phyloP scores from a whole-genome alignment of 2,113 vertebrate species.

The Actenoides lindsayi region DNA sequence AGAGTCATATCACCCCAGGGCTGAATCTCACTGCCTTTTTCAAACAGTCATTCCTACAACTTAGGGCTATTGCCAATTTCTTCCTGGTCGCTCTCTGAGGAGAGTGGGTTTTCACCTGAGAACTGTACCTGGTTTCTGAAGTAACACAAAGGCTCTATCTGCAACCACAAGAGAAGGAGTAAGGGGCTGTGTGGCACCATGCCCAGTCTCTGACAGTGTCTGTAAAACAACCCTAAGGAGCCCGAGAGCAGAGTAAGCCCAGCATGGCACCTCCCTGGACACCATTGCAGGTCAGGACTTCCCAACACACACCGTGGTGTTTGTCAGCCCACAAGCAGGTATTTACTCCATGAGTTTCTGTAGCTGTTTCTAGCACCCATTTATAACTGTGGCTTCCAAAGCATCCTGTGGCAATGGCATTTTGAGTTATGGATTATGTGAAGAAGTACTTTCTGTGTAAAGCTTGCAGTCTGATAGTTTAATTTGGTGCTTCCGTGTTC shows the following conservation, averaged over 20 bases:
- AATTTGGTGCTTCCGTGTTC: not conserved
- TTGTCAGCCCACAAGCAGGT: not conserved
- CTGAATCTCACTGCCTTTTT: not conserved
- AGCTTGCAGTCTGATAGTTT: not conserved
- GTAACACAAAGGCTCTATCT: not conserved
- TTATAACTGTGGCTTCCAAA: not conserved
- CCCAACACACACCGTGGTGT: not conserved
- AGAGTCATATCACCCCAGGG: slow-evolving; percentile 7
- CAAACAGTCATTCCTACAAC: not conserved
- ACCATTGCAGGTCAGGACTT: not conserved
- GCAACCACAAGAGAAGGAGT: not conserved
- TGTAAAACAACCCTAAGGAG: not conserved
- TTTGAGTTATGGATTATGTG: not conserved
- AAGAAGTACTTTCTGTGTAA: not conserved
- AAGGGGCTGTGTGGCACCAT: not conserved
- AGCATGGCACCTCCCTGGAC: not conserved
- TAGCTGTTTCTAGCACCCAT: not conserved
- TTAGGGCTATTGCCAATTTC: not conserved
- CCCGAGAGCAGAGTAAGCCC: not conserved
- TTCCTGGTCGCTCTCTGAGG: not conserved
- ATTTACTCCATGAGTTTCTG: not conserved
- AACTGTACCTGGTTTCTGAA: not conserved
- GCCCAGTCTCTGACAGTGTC: rapidly evolving
- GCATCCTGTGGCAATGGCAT: not conserved
- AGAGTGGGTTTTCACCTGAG: not conserved